A percentile compares a stretch with the other conserved stretches of the same genome.
phyloP scores from a whole-genome alignment of 1,140 invertebrate genomes.

The Lineus longissimus region DNA sequence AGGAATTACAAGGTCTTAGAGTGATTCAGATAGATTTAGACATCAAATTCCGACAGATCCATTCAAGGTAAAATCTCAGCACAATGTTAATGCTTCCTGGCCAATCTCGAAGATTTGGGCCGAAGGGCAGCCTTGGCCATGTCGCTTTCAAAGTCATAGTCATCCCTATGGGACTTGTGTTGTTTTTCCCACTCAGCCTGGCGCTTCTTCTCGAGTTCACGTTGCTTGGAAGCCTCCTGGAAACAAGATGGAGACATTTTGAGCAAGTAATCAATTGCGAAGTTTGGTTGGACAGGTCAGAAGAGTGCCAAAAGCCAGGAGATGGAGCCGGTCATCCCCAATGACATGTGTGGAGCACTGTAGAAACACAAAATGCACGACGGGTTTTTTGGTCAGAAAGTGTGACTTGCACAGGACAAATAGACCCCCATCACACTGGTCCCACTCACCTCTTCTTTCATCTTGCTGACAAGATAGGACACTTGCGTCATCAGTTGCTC shows the following conservation, averaged over 20 bases:
- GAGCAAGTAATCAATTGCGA: not conserved
- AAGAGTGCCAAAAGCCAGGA: no score
- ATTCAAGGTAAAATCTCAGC: no score
- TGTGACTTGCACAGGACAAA: not conserved
- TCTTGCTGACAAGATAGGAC: constrained; percentile 39
- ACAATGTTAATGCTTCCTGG: no score
- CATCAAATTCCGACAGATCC: no score
- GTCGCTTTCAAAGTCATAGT: not conserved
- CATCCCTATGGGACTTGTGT: not conserved
- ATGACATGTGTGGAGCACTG: no score
- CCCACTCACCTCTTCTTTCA: constrained; percentile 35
- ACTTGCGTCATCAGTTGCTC: constrained; percentile 31
- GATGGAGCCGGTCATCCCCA: no score
- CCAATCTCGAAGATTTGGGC: no score
- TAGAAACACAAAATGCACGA: no score
- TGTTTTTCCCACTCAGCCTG: constrained; percentile 33
- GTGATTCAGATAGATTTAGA: no score
- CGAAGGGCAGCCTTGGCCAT: no score
- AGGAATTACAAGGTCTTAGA: no score
- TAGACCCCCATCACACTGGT: not conserved
- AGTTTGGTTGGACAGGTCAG: not conserved
- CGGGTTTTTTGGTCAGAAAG: no score
- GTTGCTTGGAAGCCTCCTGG: constrained; percentile 31
- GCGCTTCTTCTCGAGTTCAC: constrained; percentile 35
- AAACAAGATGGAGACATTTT: constrained; percentile 9